Evolutionary conservation across 2,113 vertebrate species (phyloP), one percentile per base, ranked within the genome.

Genomic region (Lepus timidus): DNA sequence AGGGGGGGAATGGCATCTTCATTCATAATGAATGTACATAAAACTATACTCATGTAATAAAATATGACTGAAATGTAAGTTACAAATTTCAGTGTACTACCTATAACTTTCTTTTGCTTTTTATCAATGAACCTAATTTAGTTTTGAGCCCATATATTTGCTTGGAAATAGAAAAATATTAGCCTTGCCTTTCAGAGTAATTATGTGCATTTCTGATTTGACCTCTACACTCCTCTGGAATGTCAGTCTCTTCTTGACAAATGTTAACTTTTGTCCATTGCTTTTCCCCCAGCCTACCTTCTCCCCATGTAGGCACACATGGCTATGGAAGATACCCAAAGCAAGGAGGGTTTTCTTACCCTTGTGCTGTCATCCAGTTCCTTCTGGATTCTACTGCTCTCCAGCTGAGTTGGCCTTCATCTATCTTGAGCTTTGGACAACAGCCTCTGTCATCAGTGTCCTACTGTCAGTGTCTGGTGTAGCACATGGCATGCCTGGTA

Each of bases 11-110:
- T 64, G 62, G 17, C 39, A 78, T 64, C 16, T 87, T 71, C 17
- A 64, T 73, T 65, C 33, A 64, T 64, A 92, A 92, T 44, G 84
- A 73, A 67, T 64, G 61, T 70, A 78, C 83, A 70, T 95, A 65
- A 71, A 44, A 71, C 44, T 88, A 71, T 55, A 88, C 14, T 27
- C 19, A 22, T 16, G 31, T 13, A 58, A 58, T 58, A 58, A 58
- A 58, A 58, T 58, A 58, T 58, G 55, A 58, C 12, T 92, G 17
- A 11, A 95, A 73, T 64, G 9, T 33, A 73, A 79, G 16, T 58
- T 9, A 78, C 13, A 84, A 71, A 78, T 33, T 64, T 31, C 4
- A 25, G 7, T n/a, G 1, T 33, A 25, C 17, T 76, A 70, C 74
- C 92, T 75, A 52, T 20, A 74, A 75, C 31, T 67, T 67, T 90